Conservation (phyloP, 1,140 invertebrate species). For the Brachionus sp. region DNA sequence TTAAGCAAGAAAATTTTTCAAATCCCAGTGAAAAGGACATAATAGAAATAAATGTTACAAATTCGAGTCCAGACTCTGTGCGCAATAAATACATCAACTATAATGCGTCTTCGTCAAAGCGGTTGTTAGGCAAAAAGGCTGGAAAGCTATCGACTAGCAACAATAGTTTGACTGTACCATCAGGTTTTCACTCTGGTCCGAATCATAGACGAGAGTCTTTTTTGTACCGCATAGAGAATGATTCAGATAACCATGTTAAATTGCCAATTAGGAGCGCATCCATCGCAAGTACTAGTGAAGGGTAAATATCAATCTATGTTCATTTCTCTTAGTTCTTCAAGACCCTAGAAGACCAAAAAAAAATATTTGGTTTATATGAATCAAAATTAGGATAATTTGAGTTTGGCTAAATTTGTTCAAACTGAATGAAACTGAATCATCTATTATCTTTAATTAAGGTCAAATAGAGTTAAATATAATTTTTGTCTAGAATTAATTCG, state of each 20-base stretch:
- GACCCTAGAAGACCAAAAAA: background rate
- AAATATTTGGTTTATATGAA: background rate
- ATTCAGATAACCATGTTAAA: conserved; percentile 10
- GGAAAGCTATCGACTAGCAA: background rate
- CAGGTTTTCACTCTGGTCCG: background rate
- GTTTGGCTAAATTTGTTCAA: background rate
- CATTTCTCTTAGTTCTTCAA: background rate
- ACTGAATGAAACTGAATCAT: background rate
- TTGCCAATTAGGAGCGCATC: conserved; percentile 35
- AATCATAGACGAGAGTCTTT: conserved; percentile 13
- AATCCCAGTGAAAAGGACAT: background rate
- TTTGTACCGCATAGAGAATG: background rate
- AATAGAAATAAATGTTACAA: background rate
- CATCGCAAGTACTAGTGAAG: conserved; percentile 13
- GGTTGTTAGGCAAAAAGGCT: background rate
- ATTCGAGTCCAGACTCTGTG: background rate
- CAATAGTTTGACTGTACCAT: background rate
- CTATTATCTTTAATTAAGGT: conserved; percentile 5
- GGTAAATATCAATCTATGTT: background rate
- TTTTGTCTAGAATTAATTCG: background rate
- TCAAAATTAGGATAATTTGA: background rate
- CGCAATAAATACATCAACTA: background rate
- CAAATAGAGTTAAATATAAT: background rate
- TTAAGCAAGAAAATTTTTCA: background rate
- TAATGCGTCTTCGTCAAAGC: background rate